Percentiles rank a stretch among this genome's conserved stretches.
Conservation (phyloP, 1,140 invertebrate genomes). For the Bacillus rossius region DNA sequence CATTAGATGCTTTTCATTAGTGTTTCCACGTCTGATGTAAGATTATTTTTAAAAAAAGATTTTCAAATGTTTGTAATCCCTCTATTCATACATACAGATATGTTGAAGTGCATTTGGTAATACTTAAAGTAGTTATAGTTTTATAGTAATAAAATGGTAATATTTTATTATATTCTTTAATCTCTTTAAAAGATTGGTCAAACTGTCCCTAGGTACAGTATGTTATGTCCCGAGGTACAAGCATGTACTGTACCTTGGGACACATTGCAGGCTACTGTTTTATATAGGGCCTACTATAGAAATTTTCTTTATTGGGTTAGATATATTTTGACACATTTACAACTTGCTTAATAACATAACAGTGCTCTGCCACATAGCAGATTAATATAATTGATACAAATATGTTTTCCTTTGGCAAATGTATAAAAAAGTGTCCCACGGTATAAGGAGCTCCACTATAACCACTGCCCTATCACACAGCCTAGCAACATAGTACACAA, state of each 20-base stretch:
- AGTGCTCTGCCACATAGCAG: background rate
- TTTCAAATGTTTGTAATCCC: background rate
- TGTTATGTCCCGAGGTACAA: background rate
- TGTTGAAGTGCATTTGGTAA: background rate
- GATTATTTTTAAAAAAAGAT: background rate
- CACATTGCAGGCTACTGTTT: background rate
- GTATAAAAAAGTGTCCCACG: background rate
- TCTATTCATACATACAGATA: background rate
- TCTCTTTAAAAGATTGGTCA: background rate
- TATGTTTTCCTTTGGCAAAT: background rate
- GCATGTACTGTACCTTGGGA: slow-evolving; percentile 3
- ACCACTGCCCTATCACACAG: no score
- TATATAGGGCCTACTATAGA: background rate
- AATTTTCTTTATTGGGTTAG: no score
- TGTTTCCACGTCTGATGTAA: background rate
- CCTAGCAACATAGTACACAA: no score
- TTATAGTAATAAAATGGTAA: background rate
- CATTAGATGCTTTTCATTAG: background rate
- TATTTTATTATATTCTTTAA: background rate
- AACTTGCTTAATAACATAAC: background rate
- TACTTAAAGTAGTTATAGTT: no score
- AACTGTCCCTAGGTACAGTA: background rate
- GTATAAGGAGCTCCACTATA: background rate
- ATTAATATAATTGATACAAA: background rate
- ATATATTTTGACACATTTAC: no score